Conservation (phyloP, 2,888 invertebrate species). For the Flexamia atlantica region DNA sequence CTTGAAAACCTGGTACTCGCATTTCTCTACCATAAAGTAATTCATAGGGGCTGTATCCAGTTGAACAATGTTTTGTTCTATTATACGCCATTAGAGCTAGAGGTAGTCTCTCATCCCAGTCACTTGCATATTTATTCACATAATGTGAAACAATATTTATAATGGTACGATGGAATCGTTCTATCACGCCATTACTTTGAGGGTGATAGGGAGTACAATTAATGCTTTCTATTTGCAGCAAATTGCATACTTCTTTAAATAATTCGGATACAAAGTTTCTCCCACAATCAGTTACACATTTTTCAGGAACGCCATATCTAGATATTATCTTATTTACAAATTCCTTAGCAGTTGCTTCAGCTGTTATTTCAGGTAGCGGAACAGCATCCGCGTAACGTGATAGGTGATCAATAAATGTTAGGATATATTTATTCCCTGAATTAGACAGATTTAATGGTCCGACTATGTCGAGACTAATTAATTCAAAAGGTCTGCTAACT, state of each 20-base stretch:
- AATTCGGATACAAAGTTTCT: slow-evolving; percentile 64
- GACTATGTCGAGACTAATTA: slow-evolving; percentile 71
- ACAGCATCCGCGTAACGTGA: slow-evolving; percentile 70
- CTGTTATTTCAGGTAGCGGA: slow-evolving; percentile 71
- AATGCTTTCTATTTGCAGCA: slow-evolving; percentile 39
- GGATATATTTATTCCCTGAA: no score
- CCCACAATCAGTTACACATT: no score
- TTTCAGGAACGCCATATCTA: slow-evolving; percentile 70
- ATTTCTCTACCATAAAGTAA: not conserved
- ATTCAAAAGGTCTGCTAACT: slow-evolving; percentile 69
- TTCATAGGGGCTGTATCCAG: not conserved
- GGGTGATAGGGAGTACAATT: slow-evolving; percentile 71
- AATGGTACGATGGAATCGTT: slow-evolving; percentile 71
- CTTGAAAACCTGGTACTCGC: no score
- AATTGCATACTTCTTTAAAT: slow-evolving; percentile 70
- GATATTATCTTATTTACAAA: slow-evolving; percentile 71
- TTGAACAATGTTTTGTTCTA: not conserved
- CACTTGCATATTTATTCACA: slow-evolving; percentile 63
- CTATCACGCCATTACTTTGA: slow-evolving; percentile 71
- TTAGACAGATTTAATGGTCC: slow-evolving; percentile 71
- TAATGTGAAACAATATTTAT: slow-evolving; percentile 71
- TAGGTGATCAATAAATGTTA: slow-evolving; percentile 69
- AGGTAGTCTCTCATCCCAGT: not conserved
- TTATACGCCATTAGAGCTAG: not conserved
- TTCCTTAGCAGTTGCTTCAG: slow-evolving; percentile 71